phyloP scores from a whole-genome alignment of 2,888 invertebrate genomes.

The Pedicia rivosa region DNA sequence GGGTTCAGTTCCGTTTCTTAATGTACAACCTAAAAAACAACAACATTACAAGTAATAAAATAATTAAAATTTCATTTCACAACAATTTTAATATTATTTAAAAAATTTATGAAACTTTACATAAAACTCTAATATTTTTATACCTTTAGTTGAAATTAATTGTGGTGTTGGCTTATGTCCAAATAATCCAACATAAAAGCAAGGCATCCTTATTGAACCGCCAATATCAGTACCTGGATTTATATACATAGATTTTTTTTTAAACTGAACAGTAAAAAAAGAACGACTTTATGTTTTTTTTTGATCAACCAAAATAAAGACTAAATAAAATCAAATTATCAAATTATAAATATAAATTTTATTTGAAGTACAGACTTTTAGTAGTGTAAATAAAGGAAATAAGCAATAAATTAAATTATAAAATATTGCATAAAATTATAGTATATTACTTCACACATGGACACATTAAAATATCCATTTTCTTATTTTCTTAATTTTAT shows the following conservation, averaged over 20 bases:
- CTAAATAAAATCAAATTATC: background rate
- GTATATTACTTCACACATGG: no score
- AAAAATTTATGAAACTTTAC: no score
- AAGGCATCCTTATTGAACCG: conserved; percentile 85
- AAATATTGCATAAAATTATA: no score
- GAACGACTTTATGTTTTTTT: no score
- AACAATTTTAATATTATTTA: no score
- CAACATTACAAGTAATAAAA: background rate
- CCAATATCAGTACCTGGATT: conserved; percentile 84
- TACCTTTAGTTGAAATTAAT: conserved; percentile 34
- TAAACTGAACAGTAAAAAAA: background rate
- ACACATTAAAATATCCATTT: no score
- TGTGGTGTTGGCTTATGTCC: conserved; percentile 63
- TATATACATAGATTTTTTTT: no score
- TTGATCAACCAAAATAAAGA: background rate
- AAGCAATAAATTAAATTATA: no score
- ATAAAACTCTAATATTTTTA: no score
- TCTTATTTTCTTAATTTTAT: no score
- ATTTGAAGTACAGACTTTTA: no score
- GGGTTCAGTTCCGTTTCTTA: conserved; percentile 48
- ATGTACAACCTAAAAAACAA: conserved; percentile 37
- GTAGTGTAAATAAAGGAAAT: no score
- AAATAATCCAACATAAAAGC: conserved; percentile 72
- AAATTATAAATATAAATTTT: background rate
- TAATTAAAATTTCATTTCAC: background rate